Percentiles rank a stretch among this genome's conserved stretches.
These are phyloP conservation scores for Phylloscopus trochiloides DNA, from an alignment of 2,113 vertebrate species.

Conservation along the genomic window DNA sequence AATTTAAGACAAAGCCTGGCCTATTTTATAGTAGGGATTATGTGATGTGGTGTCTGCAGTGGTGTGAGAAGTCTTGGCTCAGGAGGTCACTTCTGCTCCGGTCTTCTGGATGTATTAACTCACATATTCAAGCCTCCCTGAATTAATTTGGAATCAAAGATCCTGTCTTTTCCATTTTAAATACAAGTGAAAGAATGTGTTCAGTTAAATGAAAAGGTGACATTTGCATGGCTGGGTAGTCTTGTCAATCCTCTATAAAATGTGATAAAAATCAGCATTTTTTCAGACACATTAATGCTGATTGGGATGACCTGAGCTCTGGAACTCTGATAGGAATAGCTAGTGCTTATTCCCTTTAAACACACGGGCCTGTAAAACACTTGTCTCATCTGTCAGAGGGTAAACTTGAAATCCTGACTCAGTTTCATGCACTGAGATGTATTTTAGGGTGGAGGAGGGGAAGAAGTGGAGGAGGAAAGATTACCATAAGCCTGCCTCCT, in stretches of 20 bases:
- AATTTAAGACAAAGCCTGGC: not conserved
- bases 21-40: conserved; percentile 22
- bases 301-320: not conserved
- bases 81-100: not conserved
- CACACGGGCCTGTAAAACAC: not conserved
- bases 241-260: not conserved
- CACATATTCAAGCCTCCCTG: not conserved
- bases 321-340: not conserved
- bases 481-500: not conserved
- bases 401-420: conserved; percentile 13
- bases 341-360: not conserved
- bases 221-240: not conserved
- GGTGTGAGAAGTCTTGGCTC: not conserved
- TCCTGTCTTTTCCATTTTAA: not conserved
- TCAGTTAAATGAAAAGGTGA: not conserved
- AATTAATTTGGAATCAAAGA: not conserved
- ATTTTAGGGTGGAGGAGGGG: not conserved
- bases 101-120: not conserved
- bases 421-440: not conserved
- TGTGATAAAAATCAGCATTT: not conserved
- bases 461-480: not conserved
- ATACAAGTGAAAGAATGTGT: not conserved
- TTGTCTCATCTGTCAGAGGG: not conserved
- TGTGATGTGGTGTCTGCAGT: not conserved
- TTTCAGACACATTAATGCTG: not conserved